These are phyloP conservation scores for Deilephila porcellus DNA, from an alignment of 2,888 invertebrate species.

Conservation along the genomic window DNA sequence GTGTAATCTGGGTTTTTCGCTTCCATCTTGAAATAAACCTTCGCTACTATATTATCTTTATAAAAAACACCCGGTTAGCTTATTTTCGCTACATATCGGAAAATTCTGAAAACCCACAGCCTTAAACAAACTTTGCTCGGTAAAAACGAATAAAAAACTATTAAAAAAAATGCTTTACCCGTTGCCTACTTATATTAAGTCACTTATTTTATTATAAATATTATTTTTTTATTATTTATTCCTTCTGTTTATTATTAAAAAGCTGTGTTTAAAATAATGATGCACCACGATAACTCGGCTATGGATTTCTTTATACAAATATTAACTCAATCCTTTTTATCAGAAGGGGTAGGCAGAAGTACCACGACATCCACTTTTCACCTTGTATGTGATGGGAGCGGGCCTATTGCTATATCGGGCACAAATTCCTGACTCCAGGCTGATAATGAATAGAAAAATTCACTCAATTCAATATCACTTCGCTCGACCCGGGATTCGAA, in stretches of 20 bases:
- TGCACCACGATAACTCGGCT: slow-evolving; percentile 10
- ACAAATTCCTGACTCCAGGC: too few species aligned
- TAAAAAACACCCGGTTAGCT: too few species aligned
- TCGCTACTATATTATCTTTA: too few species aligned
- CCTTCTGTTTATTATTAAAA: slow-evolving; percentile 28
- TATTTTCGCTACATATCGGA: slow-evolving; percentile 36
- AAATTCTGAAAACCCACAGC: slow-evolving; percentile 51
- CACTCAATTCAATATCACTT: too few species aligned
- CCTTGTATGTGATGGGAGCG: too few species aligned
- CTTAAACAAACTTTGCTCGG: slow-evolving; percentile 42
- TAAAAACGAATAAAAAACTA: slow-evolving; percentile 41
- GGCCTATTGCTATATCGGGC: too few species aligned
- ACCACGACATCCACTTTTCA: background rate
- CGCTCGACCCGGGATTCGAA: too few species aligned
- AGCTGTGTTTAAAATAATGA: slow-evolving; percentile 15
- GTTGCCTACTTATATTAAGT: slow-evolving; percentile 52
- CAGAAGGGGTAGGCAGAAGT: too few species aligned
- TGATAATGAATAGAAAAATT: too few species aligned
- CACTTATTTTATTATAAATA: slow-evolving; percentile 38
- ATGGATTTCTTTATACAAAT: background rate
- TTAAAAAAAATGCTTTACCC: slow-evolving; percentile 63
- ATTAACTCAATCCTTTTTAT: background rate
- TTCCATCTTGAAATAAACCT: too few species aligned
- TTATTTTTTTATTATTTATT: slow-evolving; percentile 35
- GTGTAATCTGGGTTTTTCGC: too few species aligned